These are phyloP conservation scores for Griposia aprilina DNA, from an alignment of 2,888 invertebrate genomes.

Conservation along the genomic window DNA sequence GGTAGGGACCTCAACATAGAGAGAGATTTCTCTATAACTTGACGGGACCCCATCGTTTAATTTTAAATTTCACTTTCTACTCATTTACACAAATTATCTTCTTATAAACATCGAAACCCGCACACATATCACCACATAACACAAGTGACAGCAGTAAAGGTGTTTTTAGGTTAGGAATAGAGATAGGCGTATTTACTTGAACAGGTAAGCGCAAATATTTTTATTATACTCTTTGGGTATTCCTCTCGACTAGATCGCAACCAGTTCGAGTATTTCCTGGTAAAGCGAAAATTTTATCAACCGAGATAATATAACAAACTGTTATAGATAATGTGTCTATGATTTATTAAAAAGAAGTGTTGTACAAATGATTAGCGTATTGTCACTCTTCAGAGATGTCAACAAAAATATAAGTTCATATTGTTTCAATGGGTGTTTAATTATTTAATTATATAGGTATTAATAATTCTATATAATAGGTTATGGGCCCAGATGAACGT, in stretches of 20 bases:
- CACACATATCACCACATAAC: neutral
- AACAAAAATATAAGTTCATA: too few species aligned
- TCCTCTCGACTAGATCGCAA: neutral
- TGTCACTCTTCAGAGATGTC: too few species aligned
- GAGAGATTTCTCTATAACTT: constrained; percentile 94
- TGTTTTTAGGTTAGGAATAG: constrained; percentile 8
- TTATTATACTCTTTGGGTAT: too few species aligned
- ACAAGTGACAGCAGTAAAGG: neutral
- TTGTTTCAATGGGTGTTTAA: too few species aligned
- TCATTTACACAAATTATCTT: neutral
- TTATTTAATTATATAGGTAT: too few species aligned
- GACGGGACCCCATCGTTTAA: constrained; percentile 85
- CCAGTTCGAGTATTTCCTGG: neutral
- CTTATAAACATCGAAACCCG: neutral
- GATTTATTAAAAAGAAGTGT: too few species aligned
- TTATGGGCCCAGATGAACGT: too few species aligned
- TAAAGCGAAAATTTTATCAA: neutral
- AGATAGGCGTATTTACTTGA: neutral
- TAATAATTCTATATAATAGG: too few species aligned
- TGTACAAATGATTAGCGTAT: too few species aligned
- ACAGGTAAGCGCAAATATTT: neutral
- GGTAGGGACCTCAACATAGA: constrained; percentile 94
- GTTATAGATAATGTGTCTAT: too few species aligned
- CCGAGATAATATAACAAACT: neutral
- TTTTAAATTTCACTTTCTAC: constrained; percentile 1